Conservation (phyloP, 1,140 invertebrate genomes). For the Neodiprion fabricii region DNA sequence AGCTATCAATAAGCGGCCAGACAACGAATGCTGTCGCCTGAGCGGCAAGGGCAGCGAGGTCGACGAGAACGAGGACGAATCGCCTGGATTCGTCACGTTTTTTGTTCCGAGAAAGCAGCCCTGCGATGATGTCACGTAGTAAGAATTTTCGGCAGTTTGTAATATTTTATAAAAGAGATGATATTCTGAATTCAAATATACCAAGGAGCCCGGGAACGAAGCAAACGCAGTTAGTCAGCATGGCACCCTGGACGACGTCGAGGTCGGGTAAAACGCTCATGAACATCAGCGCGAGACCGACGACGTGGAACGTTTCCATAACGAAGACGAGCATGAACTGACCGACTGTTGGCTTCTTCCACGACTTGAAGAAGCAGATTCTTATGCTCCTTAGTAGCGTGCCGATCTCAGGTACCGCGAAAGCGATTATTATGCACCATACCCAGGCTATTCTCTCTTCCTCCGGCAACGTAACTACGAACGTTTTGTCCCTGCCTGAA, state of each 20-base stretch:
- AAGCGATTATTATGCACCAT: conserved; percentile 90
- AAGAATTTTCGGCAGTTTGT: background rate
- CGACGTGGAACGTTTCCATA: conserved; percentile 85
- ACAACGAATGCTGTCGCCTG: conserved; percentile 89
- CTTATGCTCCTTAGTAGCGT: conserved; percentile 82
- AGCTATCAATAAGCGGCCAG: conserved; percentile 82
- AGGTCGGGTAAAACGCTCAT: conserved; percentile 89
- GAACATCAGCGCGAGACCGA: conserved; percentile 84
- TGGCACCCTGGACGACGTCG: conserved; percentile 90
- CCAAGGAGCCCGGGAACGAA: conserved; percentile 83
- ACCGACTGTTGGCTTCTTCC: conserved; percentile 66
- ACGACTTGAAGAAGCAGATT: conserved; percentile 91
- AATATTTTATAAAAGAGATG: background rate
- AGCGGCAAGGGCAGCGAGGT: conserved; percentile 81
- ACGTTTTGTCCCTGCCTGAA: conserved; percentile 84
- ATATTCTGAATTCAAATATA: conserved; percentile 43
- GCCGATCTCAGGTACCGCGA: conserved; percentile 86
- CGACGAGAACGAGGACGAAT: conserved; percentile 81
- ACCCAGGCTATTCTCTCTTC: conserved; percentile 90
- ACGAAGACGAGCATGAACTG: conserved; percentile 78
- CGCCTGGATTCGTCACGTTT: conserved; percentile 76
- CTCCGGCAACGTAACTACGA: conserved; percentile 77
- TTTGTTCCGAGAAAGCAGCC: conserved; percentile 78
- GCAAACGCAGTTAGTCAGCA: conserved; percentile 93
- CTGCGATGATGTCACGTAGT: conserved; percentile 53